Percentiles rank a stretch among this genome's conserved stretches.
Evolutionary conservation across 1,140 invertebrate genomes (phyloP).

Genomic region (Leptestheria dahalacensis): DNA sequence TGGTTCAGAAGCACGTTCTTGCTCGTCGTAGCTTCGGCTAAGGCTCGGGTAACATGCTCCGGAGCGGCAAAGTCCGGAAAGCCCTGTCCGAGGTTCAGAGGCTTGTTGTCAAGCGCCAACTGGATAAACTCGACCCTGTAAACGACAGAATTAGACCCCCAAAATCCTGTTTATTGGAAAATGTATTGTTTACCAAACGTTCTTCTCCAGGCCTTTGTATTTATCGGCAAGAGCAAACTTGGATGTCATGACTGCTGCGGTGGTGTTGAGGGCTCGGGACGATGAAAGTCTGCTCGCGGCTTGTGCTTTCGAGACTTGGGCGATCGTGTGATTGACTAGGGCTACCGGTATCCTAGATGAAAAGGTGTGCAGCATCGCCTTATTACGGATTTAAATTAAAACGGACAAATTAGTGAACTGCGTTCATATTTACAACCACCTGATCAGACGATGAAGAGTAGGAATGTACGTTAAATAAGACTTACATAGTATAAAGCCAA

Average conservation of each 20-base stretch:
- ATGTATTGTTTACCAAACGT: conserved; percentile 32
- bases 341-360: not conserved
- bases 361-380: not conserved
- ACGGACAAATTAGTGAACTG: too few species aligned
- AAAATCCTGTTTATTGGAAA: too few species aligned
- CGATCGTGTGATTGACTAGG: not conserved
- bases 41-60: conserved; percentile 59
- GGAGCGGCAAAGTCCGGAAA: conserved; percentile 90
- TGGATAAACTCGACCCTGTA: conserved; percentile 1
- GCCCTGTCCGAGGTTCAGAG: conserved; percentile 33
- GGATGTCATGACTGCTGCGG: conserved; percentile 1
- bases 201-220: conserved; percentile 40
- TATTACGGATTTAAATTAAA: too few species aligned
- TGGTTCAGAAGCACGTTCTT: conserved; percentile 71
- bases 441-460: too few species aligned
- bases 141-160: too few species aligned
- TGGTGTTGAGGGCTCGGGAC: not conserved
- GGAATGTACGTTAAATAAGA: too few species aligned
- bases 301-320: not conserved
- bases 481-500: too few species aligned
- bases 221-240: conserved; percentile 44
- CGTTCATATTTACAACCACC: too few species aligned
- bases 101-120: not conserved
- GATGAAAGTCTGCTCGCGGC: not conserved
- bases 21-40: conserved; percentile 47